Base-by-base conservation (phyloP, 2,888 invertebrate genomes). In the Eupithecia tripunctaria region DNA sequence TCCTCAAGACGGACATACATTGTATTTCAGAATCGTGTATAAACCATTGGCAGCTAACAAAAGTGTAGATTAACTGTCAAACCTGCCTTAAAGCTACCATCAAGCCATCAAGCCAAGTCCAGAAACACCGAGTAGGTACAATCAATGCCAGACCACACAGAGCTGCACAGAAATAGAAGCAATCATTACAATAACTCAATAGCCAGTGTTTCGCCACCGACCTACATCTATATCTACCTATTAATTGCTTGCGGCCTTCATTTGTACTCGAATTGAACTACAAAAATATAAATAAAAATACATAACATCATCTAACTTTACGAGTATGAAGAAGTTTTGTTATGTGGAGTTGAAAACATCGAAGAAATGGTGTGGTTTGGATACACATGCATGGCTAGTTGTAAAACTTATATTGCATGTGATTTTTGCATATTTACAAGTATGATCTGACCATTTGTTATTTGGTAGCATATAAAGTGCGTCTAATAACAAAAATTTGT, bases 151-250 rank as follows among this genome's bases (percentile, higher is more conserved):
- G 74, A 75, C 71, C 70, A 76, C 71, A 69, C 74, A 70, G 69
- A 14, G 75, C 74, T 71, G 71, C 71, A 73, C 78, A 71, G 79
- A 80, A 79, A 80, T 79, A 70, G 77, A 77, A 51, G 69, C 43
- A 73, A 77, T 74, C 71, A 75, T 70, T 68, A 76, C 77, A 75
- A 79, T 79, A 72, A 73, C 76, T 75, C 77, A 73, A 76, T 76
- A 73, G 56, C 71, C 67, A 70, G 71, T 67, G 69, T 72, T 77
- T 77, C 75, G 72, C 65, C 74, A 74, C 43, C 75, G 79, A 80
- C 83, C 84, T 76, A 81, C 71, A 77, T 70, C 25, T 32, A 62
- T 36, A 36, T 36, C 18, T 36, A 62, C 14, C 6, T 38, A 75
- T 68, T 74, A 77, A 81, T 67, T 56, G 59, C 59, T 56, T 25